Evolutionary conservation across 2,888 invertebrate genomes (phyloP).

Genomic region (Lasioglossum lativentre): DNA sequence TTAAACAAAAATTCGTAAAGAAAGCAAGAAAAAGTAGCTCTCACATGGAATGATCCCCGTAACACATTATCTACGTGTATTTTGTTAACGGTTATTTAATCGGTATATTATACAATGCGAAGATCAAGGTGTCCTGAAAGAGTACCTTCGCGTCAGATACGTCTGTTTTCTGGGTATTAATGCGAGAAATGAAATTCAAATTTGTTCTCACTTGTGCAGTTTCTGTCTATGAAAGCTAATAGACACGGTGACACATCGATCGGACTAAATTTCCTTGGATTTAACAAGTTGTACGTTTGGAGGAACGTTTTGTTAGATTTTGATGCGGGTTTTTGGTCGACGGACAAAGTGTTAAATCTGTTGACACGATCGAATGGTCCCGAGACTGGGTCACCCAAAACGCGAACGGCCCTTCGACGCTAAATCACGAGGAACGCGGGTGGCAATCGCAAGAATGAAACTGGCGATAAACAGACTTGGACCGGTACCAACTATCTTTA

Average conservation of each 20-base stretch:
- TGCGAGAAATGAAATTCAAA: background rate
- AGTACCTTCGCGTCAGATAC: background rate
- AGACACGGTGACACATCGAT: no score
- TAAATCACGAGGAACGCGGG: background rate
- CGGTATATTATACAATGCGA: no score
- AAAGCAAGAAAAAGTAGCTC: no score
- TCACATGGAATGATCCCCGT: no score
- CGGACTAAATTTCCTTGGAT: background rate
- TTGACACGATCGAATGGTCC: background rate
- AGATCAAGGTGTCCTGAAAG: background rate
- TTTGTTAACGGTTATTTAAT: background rate
- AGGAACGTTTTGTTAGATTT: background rate
- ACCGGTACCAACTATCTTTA: constrained; percentile 71
- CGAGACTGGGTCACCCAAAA: background rate
- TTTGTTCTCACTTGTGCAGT: background rate
- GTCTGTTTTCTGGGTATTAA: background rate
- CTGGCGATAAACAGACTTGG: constrained; percentile 65
- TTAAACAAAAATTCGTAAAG: no score
- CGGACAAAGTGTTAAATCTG: background rate
- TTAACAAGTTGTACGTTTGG: no score
- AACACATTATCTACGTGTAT: no score
- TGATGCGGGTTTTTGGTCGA: background rate
- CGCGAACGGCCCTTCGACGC: background rate
- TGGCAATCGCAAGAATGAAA: constrained; percentile 52
- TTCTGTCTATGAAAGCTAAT: background rate